phyloP scores from a whole-genome alignment of 2,888 invertebrate species.

The Nomada lathburiana region DNA sequence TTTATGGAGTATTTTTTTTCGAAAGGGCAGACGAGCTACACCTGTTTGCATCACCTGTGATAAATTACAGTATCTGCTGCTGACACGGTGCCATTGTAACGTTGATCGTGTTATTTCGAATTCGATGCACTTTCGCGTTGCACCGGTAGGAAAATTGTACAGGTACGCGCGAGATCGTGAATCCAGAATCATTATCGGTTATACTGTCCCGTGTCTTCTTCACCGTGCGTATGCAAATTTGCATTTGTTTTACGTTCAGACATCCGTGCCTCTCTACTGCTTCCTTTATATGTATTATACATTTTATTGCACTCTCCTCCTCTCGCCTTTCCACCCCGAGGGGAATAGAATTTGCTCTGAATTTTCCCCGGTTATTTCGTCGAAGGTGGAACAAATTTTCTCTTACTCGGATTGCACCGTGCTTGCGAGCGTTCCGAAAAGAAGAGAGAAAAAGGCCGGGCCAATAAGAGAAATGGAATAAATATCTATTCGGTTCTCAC shows the following conservation, averaged over 20 bases:
- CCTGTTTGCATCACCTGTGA: slow-evolving; percentile 21
- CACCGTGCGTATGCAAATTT: slow-evolving; percentile 26
- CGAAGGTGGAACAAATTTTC: slow-evolving; percentile 20
- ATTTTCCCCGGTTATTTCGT: slow-evolving; percentile 23
- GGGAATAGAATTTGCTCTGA: slow-evolving; percentile 39
- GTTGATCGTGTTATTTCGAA: slow-evolving; percentile 39
- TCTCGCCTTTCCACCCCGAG: background rate
- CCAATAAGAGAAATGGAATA: background rate
- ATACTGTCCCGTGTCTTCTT: slow-evolving; percentile 22
- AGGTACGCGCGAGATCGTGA: slow-evolving; percentile 26
- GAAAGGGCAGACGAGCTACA: background rate
- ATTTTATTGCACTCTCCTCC: slow-evolving; percentile 25
- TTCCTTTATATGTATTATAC: slow-evolving; percentile 20
- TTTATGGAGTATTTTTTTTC: too few relatives aligned
- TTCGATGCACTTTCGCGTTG: slow-evolving; percentile 39
- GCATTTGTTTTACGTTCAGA: slow-evolving; percentile 35
- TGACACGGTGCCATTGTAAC: slow-evolving; percentile 1
- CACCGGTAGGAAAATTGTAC: slow-evolving; percentile 26
- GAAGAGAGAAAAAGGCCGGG: background rate
- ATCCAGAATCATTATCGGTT: slow-evolving; percentile 41
- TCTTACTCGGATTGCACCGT: background rate
- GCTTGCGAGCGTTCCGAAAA: background rate
- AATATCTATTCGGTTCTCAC: background rate
- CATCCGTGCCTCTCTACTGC: background rate
- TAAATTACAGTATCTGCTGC: slow-evolving; percentile 17